phyloP scores from a whole-genome alignment of 2,888 invertebrate species.

The Penaeus monodon region DNA sequence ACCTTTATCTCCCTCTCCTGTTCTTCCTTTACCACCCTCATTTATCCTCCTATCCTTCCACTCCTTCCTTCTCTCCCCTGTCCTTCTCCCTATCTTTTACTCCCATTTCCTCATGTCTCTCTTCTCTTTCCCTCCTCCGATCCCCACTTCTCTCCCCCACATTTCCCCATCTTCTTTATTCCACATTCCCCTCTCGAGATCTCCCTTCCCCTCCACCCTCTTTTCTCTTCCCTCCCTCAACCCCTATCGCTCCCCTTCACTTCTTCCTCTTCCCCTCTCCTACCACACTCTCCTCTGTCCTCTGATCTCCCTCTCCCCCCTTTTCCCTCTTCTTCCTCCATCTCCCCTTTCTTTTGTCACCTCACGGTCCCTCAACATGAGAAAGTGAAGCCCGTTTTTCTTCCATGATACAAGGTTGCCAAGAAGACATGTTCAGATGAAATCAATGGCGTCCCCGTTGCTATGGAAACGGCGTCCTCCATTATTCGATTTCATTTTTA shows the following conservation, averaged over 20 bases:
- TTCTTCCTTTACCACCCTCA: constrained; percentile 2
- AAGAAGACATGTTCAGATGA: constrained; percentile 46
- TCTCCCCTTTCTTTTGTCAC: not conserved
- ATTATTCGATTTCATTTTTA: constrained; percentile 9
- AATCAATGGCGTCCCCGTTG: constrained; percentile 56
- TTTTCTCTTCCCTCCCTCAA: not conserved
- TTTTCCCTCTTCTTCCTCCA: not conserved
- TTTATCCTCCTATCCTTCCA: not conserved
- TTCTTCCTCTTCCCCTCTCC: not conserved
- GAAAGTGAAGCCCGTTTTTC: not conserved
- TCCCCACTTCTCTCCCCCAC: too few relatives aligned
- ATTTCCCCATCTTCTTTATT: not conserved
- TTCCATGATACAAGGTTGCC: constrained; percentile 40
- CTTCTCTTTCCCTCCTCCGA: not conserved
- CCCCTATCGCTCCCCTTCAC: not conserved
- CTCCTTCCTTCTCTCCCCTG: not conserved
- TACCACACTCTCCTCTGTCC: not conserved
- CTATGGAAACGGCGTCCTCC: constrained; percentile 46
- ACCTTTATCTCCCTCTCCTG: not conserved
- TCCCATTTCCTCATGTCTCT: not conserved
- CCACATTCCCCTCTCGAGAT: not conserved
- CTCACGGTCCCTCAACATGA: too few relatives aligned
- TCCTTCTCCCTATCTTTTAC: not conserved
- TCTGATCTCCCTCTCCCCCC: not conserved
- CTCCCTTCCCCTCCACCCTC: not conserved